These are phyloP conservation scores for Geotrypetes seraphini DNA, from an alignment of 2,797 vertebrate species.

Conservation along the genomic window DNA sequence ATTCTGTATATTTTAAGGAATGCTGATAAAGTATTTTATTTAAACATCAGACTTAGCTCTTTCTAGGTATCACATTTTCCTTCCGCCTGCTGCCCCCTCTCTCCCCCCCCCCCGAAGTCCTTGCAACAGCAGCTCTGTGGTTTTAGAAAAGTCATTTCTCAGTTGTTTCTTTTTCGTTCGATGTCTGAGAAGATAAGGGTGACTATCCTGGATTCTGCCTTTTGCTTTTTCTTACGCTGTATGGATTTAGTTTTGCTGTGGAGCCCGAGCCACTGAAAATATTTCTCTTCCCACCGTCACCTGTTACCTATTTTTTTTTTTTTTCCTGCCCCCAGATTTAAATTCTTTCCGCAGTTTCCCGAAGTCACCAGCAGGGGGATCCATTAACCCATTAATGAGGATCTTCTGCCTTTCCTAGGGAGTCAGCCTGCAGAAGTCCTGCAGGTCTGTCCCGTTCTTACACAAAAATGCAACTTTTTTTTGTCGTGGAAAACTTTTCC, in stretches of 20 bases:
- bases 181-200: too few relatives aligned
- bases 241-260: neutral
- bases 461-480: conserved; percentile 49
- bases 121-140: too few relatives aligned
- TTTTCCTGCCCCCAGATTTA: neutral
- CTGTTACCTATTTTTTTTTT: conserved; percentile 10
- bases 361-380: conserved; percentile 45
- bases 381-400: conserved; percentile 31
- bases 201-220: too few relatives aligned
- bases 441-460: conserved; percentile 54
- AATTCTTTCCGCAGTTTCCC: neutral
- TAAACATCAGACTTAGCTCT: too few relatives aligned
- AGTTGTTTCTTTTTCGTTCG: too few relatives aligned
- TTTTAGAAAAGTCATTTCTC: too few relatives aligned
- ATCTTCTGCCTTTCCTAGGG: conserved; percentile 10
- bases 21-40: too few relatives aligned
- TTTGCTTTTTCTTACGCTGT: too few relatives aligned
- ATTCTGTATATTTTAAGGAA: too few relatives aligned
- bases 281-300: conserved; percentile 6
- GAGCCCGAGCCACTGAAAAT: too few relatives aligned
- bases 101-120: too few relatives aligned
- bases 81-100: neutral
- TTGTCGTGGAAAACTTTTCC: conserved; percentile 46
- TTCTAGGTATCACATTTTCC: too few relatives aligned
- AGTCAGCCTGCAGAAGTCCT: conserved; percentile 13